Base-by-base conservation (phyloP, 2,888 invertebrate species). In the Ochropacha duplaris region DNA sequence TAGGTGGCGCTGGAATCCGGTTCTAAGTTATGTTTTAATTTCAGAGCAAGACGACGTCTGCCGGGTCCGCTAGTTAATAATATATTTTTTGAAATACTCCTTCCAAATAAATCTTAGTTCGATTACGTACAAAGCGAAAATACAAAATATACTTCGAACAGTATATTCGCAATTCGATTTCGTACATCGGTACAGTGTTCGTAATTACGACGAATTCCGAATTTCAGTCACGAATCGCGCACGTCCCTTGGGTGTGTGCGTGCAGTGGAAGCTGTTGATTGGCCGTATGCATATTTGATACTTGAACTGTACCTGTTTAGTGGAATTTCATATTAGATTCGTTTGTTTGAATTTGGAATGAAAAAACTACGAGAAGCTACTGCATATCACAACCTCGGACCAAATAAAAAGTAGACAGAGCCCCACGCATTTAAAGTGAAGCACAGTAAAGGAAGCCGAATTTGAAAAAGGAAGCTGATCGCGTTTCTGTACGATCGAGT, bases 321-420 rank as follows among this genome's bases (percentile, higher is more conserved):
- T 44, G 56, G 50, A 55, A 54, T 51, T 56, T 58, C 19, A 6
- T 8, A 58, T 58, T 61, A 61, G 61, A 31, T 58, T 55, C 54
- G 52, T 49, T 36, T 49, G 54, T 49, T 49, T 54, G 55, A 56
- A 49, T 39, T 28, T 19, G 49, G 34, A 36, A 59, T 52, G 49
- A 49, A 55, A 34, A 51, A 60, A 50, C 44, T 9, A 22, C 49
- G n/a, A n/a, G n/a, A n/a, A n/a, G n/a, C n/a, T n/a, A n/a, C n/a
- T n/a, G n/a, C n/a, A n/a, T n/a, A n/a, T n/a, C n/a, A n/a, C n/a
- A n/a, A n/a, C n/a, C n/a, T n/a, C n/a, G n/a, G n/a, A n/a, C n/a
- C n/a, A n/a, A n/a, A n/a, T n/a, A n/a, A n/a, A n/a, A n/a, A n/a
- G n/a, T n/a, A n/a, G n/a, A n/a, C n/a, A n/a, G n/a, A n/a, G n/a